Conservation (phyloP, 2,797 vertebrate species). For the Anabas testudineus region DNA sequence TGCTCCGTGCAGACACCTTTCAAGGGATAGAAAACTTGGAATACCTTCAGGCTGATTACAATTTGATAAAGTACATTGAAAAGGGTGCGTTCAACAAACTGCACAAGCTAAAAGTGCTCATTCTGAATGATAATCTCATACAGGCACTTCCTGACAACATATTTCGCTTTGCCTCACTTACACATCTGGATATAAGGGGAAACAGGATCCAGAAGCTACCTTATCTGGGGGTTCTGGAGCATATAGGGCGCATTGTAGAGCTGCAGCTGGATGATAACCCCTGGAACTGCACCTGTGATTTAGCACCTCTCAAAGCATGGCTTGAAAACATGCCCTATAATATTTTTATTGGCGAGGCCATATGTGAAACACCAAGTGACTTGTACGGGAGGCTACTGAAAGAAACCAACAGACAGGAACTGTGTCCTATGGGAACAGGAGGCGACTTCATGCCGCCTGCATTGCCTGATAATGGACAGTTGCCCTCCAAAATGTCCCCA, state of each 20-base stretch:
- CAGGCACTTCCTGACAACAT: conserved; percentile 97
- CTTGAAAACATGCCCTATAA: conserved; percentile 99
- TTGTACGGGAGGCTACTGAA: conserved; percentile 95
- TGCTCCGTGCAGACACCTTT: conserved; percentile 97
- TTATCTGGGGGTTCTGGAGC: conserved; percentile 97
- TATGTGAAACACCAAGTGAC: conserved; percentile 97
- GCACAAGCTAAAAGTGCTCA: conserved; percentile 97
- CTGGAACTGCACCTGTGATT: conserved; percentile 99
- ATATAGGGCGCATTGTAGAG: conserved; percentile 96
- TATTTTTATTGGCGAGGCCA: conserved; percentile 98
- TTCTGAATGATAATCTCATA: conserved; percentile 98
- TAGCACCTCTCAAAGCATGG: conserved; percentile 97
- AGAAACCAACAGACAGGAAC: conserved; percentile 97
- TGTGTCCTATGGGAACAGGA: conserved; percentile 95
- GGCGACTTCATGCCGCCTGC: conserved; percentile 95
- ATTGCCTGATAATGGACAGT: conserved; percentile 87
- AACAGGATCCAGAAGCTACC: conserved; percentile 98
- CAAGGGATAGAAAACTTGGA: conserved; percentile 99
- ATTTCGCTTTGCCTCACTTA: conserved; percentile 97
- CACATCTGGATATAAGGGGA: conserved; percentile 98
- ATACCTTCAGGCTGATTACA: conserved; percentile 99
- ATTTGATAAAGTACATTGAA: conserved; percentile 99
- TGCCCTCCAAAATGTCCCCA: conserved; percentile 88
- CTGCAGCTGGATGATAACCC: conserved; percentile 98
- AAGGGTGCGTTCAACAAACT: conserved; percentile 99